phyloP scores from a whole-genome alignment of 2,888 invertebrate genomes.

The Scelioninae gen. 2 region DNA sequence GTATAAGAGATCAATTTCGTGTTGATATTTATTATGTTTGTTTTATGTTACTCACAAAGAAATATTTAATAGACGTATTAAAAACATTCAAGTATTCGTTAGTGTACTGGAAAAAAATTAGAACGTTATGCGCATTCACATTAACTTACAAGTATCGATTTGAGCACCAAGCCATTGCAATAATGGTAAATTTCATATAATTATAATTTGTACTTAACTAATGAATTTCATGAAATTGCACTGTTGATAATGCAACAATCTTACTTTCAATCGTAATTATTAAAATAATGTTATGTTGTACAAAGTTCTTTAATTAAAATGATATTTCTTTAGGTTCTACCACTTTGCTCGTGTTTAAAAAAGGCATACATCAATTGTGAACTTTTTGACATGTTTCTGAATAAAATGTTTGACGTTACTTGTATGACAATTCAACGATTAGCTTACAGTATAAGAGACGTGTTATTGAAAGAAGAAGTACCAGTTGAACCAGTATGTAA shows the following conservation, averaged over 20 bases:
- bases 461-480: slow-evolving; percentile 73
- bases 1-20: slow-evolving; percentile 71
- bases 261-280: too few species aligned
- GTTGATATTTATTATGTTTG: slow-evolving; percentile 71
- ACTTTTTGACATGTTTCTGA: slow-evolving; percentile 78
- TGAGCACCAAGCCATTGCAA: slow-evolving; percentile 70
- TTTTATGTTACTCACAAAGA: slow-evolving; percentile 71
- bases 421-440: slow-evolving; percentile 81
- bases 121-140: slow-evolving; percentile 62
- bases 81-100: slow-evolving; percentile 73
- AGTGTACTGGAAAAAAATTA: slow-evolving; percentile 73
- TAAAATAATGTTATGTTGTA: too few species aligned
- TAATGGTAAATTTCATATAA: slow-evolving; percentile 66
- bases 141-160: slow-evolving; percentile 65
- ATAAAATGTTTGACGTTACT: slow-evolving; percentile 79
- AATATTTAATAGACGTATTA: slow-evolving; percentile 71
- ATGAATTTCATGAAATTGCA: too few species aligned
- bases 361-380: slow-evolving; percentile 73
- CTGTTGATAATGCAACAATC: too few species aligned
- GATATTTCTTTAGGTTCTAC: slow-evolving; percentile 76
- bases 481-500: slow-evolving; percentile 74
- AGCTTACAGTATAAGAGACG: slow-evolving; percentile 79
- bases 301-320: neutral
- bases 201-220: too few species aligned
- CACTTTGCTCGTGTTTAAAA: slow-evolving; percentile 77